These are phyloP conservation scores for Okamejei kenojei DNA, from an alignment of 2,797 vertebrate species.

Conservation along the genomic window DNA sequence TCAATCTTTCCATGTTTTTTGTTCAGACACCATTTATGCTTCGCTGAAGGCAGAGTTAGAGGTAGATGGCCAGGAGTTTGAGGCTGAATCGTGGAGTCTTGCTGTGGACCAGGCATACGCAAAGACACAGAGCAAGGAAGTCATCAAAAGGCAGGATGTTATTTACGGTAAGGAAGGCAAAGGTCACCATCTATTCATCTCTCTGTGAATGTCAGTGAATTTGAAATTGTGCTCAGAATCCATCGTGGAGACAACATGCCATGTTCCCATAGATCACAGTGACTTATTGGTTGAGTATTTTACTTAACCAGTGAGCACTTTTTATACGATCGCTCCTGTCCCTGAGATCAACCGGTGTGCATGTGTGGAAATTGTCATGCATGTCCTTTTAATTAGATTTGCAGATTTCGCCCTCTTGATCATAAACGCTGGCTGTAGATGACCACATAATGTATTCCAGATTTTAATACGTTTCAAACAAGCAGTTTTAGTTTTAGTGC, in stretches of 20 bases:
- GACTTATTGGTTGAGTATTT: neutral
- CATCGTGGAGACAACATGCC: neutral
- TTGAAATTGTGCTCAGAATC: neutral
- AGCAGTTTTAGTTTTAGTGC: too few relatives aligned
- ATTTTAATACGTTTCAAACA: neutral
- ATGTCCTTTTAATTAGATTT: neutral
- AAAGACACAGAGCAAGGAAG: conserved; percentile 71
- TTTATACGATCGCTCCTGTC: neutral
- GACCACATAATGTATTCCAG: too few relatives aligned
- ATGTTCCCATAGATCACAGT: neutral
- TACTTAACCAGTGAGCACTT: too few relatives aligned
- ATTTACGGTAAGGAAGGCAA: conserved; percentile 72
- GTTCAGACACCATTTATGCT: conserved; percentile 66
- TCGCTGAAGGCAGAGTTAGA: conserved; percentile 75
- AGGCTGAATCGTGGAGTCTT: conserved; percentile 86
- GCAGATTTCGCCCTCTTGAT: neutral
- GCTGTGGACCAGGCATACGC: conserved; percentile 72
- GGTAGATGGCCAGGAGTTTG: conserved; percentile 75
- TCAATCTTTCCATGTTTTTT: neutral
- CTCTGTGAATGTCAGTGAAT: neutral
- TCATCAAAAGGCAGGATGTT: conserved; percentile 83
- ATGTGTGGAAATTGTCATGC: neutral
- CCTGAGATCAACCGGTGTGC: neutral
- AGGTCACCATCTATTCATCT: neutral
- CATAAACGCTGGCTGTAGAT: neutral